These are phyloP conservation scores for human (Homo sapiens) DNA, from an alignment of 2,113 vertebrate genomes.

Conservation along the genomic window GRCh38 chr7:90766001-90766500, in stretches of 20 bases:
- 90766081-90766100: not conserved
- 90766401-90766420: not conserved
- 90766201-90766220: not conserved
- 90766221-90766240: not conserved
- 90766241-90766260: conserved; percentile 18
- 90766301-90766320: not conserved
- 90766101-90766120: not conserved
- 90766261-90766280: not conserved
- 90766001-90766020: not conserved
- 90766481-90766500: not conserved
- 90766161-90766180: not conserved
- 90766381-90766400: not conserved
- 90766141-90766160: not conserved
- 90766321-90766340: not conserved
- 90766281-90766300: not conserved
- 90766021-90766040: not conserved
- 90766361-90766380: not conserved
- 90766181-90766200: not conserved
- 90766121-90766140: not conserved
- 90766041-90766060: not conserved
- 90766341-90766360: not conserved
- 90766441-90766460: not conserved
- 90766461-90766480: not conserved
- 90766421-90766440: not conserved
- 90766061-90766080: not conserved